Percentiles rank a stretch among this genome's conserved stretches.
Evolutionary conservation across 1,140 invertebrate species (phyloP).

Genomic region (Theocolax elegans): DNA sequence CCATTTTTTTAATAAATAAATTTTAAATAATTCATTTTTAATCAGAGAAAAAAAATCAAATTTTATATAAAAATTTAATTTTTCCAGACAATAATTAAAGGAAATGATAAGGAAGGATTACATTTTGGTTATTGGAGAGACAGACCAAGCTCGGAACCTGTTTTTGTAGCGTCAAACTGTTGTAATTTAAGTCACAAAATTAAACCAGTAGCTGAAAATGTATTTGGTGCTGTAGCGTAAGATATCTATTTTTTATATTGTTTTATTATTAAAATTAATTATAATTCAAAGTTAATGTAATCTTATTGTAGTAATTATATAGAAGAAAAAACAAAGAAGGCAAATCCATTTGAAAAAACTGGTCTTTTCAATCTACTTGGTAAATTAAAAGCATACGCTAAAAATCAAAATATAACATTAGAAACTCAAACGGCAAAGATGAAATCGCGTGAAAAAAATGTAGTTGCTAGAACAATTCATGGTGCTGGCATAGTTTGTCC

Average conservation of each 20-base stretch:
- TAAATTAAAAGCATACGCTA: constrained; percentile 74
- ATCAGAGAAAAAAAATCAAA: no score
- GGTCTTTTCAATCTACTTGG: constrained; percentile 71
- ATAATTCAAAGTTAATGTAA: constrained; percentile 38
- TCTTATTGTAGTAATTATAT: constrained; percentile 70
- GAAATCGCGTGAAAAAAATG: constrained; percentile 73
- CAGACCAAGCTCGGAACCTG: constrained; percentile 77
- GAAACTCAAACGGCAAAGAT: constrained; percentile 72
- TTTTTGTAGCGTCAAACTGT: constrained; percentile 82
- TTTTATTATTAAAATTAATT: neutral
- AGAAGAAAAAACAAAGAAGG: constrained; percentile 71
- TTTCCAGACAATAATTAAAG: constrained; percentile 77
- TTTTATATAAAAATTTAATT: constrained; percentile 22
- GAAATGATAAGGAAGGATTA: constrained; percentile 75
- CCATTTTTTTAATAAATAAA: no score
- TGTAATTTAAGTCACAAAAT: constrained; percentile 76
- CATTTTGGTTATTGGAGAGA: constrained; percentile 94
- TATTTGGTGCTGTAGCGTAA: constrained; percentile 88
- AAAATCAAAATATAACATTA: constrained; percentile 73
- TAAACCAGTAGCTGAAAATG: constrained; percentile 79
- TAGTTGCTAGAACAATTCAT: constrained; percentile 85
- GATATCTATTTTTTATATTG: constrained; percentile 43
- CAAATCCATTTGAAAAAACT: constrained; percentile 76
- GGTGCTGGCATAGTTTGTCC: constrained; percentile 90
- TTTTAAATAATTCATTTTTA: no score